Conservation (phyloP, 2,797 vertebrate species). For the Rhinoraja longicauda region DNA sequence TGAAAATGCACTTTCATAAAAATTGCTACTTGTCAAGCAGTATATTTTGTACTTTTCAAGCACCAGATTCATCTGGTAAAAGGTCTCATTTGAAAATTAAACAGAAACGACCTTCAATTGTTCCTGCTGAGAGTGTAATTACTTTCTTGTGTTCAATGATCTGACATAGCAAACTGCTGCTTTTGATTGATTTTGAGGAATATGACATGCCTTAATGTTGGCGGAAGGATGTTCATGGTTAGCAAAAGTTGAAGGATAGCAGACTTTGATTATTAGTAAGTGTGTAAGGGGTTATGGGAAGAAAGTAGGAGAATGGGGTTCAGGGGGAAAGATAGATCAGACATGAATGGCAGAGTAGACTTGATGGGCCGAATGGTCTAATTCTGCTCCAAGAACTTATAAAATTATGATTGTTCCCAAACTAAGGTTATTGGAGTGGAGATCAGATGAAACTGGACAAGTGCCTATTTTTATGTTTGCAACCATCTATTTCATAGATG, state of each 20-base stretch:
- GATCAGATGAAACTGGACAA: background rate
- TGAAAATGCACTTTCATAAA: background rate
- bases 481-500: background rate
- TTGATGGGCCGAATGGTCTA: no score
- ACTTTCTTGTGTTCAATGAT: background rate
- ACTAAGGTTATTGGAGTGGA: no score
- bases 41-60: background rate
- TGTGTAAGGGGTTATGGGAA: no score
- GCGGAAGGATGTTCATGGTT: background rate
- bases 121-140: background rate
- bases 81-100: background rate
- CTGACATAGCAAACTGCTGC: background rate
- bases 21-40: background rate
- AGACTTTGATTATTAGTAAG: no score
- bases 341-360: no score
- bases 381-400: no score
- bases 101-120: background rate
- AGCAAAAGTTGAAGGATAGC: no score
- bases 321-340: background rate
- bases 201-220: background rate
- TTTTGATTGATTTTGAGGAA: background rate
- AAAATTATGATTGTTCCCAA: background rate
- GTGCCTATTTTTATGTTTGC: background rate
- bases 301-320: background rate
- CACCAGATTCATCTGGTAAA: background rate